Base-by-base conservation (phyloP, 1,140 invertebrate species). In the Aphelenchoides avenae region DNA sequence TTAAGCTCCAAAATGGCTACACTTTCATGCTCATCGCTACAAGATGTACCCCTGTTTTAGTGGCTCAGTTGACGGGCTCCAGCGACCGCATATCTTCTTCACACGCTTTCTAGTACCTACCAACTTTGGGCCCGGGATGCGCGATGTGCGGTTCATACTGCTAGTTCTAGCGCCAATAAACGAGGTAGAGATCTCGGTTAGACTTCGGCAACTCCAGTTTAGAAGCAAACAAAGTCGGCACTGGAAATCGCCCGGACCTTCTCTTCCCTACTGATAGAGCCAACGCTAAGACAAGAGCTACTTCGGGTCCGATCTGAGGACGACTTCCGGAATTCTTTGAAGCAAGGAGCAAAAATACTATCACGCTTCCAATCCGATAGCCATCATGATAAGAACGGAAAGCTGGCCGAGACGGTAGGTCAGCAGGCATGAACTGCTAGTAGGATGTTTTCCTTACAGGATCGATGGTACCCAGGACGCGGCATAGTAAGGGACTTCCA, bases 71-170 rank as follows among this genome's bases (percentile, higher is more conserved):
- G 33, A 22, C 0, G 6, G 3, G n/a, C 0, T 50, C 64, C 29
- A 22, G 49, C 29, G n/a, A 39, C 77, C 81, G 7, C 81, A 82
- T 57, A 81, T 84, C n/a, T 82, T 81, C 5, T 82, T 84, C 43
- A 82, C 82, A 5, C 66, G 81, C 26, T 75, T 84, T 18, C 79
- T 79, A 57, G 77, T 79, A 57, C 81, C 83, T n/a, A 81, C 80
- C 13, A 85, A 85, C 70, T 79, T 85, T 70, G 83, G 84, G 4
- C 65, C 78, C 43, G 83, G 80, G 7, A 79, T 80, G 65, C 81
- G 84, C 57, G 84, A 84, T 70, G 81, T 84, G 3, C 76, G 78
- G 42, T 81, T 84, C 65, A 81, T 85, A 42, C 79, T 84, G 43
- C 73, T 85, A 1, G 80, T 84, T 29, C 68, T 85, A 0, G 82